Evolutionary conservation across 1,140 invertebrate species (phyloP).

Genomic region (Charaxes varanes): DNA sequence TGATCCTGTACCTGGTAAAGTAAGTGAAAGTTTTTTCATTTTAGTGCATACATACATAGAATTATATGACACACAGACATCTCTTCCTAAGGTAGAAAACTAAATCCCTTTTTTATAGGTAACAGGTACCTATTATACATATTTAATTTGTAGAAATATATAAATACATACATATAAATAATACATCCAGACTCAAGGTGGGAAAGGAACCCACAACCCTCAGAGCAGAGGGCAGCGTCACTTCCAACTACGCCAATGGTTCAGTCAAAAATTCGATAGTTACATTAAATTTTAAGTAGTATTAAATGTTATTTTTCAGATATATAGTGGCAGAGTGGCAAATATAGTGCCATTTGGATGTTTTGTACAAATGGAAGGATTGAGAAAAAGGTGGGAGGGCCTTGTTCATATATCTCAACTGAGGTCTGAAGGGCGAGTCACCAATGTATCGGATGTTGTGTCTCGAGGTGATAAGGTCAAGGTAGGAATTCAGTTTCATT

Average conservation of each 20-base stretch:
- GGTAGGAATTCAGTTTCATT: constrained; percentile 64
- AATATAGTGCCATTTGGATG: constrained; percentile 98
- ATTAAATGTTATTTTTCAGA: constrained; percentile 71
- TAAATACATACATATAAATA: no score
- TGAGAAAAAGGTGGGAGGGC: constrained; percentile 93
- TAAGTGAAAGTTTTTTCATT: constrained; percentile 24
- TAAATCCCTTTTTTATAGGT: no score
- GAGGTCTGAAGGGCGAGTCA: constrained; percentile 93
- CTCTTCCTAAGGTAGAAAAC: no score
- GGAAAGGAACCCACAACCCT: no score
- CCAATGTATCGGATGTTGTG: constrained; percentile 95
- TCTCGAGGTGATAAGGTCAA: constrained; percentile 93
- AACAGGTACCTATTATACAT: no score
- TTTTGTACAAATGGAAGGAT: constrained; percentile 96
- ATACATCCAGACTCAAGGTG: no score
- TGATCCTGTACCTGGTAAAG: constrained; percentile 79
- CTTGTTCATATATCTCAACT: constrained; percentile 98
- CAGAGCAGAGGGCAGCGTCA: no score
- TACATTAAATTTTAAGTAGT: no score
- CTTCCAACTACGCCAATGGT: no score
- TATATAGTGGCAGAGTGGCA: constrained; percentile 95
- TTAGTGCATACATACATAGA: background rate
- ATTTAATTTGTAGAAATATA: no score
- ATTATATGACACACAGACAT: no score
- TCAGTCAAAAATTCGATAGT: no score